Percentiles rank a stretch among this genome's conserved stretches.
Evolutionary conservation across 2,113 vertebrate genomes (phyloP).

Genomic region (Aleadryas rufinucha): DNA sequence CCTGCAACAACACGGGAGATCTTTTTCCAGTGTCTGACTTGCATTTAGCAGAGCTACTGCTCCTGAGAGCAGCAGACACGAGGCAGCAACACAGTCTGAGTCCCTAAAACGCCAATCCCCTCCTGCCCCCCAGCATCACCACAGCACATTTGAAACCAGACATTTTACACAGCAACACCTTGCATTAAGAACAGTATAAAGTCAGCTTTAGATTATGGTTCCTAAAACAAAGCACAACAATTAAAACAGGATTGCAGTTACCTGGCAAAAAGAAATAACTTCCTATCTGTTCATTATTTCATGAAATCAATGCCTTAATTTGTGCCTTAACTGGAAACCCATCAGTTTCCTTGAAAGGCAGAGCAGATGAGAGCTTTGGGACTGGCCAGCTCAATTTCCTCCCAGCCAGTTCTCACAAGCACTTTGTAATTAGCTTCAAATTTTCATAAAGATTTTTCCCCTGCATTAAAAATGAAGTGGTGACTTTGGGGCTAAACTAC

Average conservation of each 20-base stretch:
- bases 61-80: not conserved
- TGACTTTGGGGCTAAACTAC: not conserved
- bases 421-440: not conserved
- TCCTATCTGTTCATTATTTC: not conserved
- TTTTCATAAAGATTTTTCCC: not conserved
- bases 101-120: not conserved
- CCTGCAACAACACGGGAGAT: constrained; percentile 87
- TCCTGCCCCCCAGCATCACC: not conserved
- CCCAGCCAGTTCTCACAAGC: not conserved
- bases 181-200: not conserved
- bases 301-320: not conserved
- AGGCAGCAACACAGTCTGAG: not conserved
- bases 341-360: not conserved
- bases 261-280: not conserved
- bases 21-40: constrained; percentile 62
- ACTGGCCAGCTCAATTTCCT: not conserved
- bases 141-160: not conserved
- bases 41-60: not conserved
- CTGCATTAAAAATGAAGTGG: not conserved
- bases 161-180: not conserved
- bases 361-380: not conserved
- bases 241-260: not conserved
- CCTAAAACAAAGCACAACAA: not conserved
- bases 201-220: not conserved
- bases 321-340: constrained; percentile 13